These are phyloP conservation scores for Stictonetta naevosa DNA, from an alignment of 2,113 vertebrate species.

Conservation along the genomic window DNA sequence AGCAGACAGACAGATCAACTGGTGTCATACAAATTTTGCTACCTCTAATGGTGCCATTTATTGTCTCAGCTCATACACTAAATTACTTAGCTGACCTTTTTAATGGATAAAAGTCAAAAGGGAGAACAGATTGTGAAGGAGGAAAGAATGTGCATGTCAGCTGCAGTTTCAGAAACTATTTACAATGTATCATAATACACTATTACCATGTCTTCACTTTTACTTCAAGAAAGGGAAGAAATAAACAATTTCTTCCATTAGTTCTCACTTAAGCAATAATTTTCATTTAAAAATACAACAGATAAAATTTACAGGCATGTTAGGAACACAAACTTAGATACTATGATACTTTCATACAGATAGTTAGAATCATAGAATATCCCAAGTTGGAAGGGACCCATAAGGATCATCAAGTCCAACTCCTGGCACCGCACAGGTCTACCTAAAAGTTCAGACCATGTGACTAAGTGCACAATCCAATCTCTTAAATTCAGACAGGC, in stretches of 20 bases:
- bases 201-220: neutral
- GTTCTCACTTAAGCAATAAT: neutral
- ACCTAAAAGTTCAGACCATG: no score
- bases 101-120: neutral
- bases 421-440: no score
- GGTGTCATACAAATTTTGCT: neutral
- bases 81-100: constrained; percentile 27
- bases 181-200: neutral
- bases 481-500: no score
- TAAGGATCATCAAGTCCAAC: no score
- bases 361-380: no score
- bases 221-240: neutral
- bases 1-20: neutral
- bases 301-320: neutral
- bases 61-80: neutral
- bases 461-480: no score
- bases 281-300: neutral
- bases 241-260: neutral
- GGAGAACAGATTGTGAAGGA: neutral
- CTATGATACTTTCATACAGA: neutral
- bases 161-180: neutral
- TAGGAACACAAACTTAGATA: neutral
- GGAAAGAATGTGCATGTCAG: neutral
- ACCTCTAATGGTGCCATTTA: neutral
- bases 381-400: no score